phyloP scores from a whole-genome alignment of 2,888 invertebrate species.

The Antheraea yamamai region DNA sequence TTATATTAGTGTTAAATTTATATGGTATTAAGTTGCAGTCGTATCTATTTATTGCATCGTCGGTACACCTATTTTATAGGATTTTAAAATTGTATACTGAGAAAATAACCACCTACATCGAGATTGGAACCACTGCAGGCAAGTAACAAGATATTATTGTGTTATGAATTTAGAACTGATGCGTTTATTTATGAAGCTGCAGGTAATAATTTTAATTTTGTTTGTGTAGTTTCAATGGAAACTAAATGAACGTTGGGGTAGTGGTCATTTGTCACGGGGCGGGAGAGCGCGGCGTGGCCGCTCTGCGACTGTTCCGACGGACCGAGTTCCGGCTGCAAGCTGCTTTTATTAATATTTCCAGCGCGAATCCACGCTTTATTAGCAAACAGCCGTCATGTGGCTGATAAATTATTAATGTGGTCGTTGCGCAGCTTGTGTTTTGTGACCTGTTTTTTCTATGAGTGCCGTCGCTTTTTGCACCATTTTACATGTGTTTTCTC shows the following conservation, averaged over 20 bases:
- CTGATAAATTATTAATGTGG: slow-evolving; percentile 83
- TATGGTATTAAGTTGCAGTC: too few relatives aligned
- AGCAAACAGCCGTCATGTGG: slow-evolving; percentile 81
- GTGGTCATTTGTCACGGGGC: slow-evolving; percentile 76
- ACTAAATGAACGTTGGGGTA: slow-evolving; percentile 73
- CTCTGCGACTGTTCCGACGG: slow-evolving; percentile 53
- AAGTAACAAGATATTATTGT: background rate
- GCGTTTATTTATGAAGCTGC: background rate
- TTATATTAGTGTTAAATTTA: too few relatives aligned
- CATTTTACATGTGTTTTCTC: slow-evolving; percentile 44
- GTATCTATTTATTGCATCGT: too few relatives aligned
- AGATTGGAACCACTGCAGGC: too few relatives aligned
- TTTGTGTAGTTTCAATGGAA: slow-evolving; percentile 69
- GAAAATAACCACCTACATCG: too few relatives aligned
- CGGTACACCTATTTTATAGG: too few relatives aligned
- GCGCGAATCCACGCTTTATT: slow-evolving; percentile 79
- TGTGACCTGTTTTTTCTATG: slow-evolving; percentile 59
- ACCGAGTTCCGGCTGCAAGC: slow-evolving; percentile 70
- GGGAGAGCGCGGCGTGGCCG: slow-evolving; percentile 36
- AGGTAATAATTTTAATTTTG: slow-evolving; percentile 33
- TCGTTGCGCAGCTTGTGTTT: slow-evolving; percentile 68
- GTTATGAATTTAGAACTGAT: background rate
- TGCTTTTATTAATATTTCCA: slow-evolving; percentile 82
- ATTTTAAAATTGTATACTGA: too few relatives aligned
- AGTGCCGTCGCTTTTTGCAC: slow-evolving; percentile 24